phyloP scores from a whole-genome alignment of 2,888 invertebrate species.

The Heteromurus nitidus region DNA sequence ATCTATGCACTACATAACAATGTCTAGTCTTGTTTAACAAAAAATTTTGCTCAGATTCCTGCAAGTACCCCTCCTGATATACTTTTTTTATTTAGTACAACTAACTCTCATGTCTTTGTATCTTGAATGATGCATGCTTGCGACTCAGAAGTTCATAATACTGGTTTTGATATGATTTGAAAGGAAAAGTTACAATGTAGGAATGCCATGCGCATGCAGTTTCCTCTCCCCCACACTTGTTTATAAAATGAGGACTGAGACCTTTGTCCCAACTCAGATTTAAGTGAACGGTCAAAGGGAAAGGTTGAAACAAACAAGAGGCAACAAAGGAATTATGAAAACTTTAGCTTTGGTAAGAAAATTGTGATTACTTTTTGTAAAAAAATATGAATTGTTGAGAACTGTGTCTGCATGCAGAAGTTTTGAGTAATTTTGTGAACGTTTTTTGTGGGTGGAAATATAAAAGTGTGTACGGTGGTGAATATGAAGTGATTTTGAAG shows the following conservation, averaged over 20 bases:
- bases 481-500: too few relatives aligned
- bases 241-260: slow-evolving; percentile 48
- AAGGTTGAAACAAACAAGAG: neutral
- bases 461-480: neutral
- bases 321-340: slow-evolving; percentile 42
- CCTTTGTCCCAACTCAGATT: slow-evolving; percentile 50
- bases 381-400: neutral
- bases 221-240: slow-evolving; percentile 44
- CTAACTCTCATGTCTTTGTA: too few relatives aligned
- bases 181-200: slow-evolving; percentile 42
- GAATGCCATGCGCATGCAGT: slow-evolving; percentile 2
- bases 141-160: too few relatives aligned
- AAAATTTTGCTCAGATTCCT: neutral
- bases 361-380: neutral
- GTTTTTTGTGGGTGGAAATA: neutral
- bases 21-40: slow-evolving; percentile 23
- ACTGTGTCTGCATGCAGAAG: neutral
- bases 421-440: too few relatives aligned
- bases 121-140: too few relatives aligned
- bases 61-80: slow-evolving; percentile 3
- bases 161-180: slow-evolving; percentile 41
- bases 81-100: too few relatives aligned
- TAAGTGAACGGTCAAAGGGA: slow-evolving; percentile 15
- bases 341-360: slow-evolving; percentile 54
- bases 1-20: neutral